These are phyloP conservation scores for Tretioscincus oriximinensis DNA, from an alignment of 2,113 vertebrate genomes.

Conservation along the genomic window DNA sequence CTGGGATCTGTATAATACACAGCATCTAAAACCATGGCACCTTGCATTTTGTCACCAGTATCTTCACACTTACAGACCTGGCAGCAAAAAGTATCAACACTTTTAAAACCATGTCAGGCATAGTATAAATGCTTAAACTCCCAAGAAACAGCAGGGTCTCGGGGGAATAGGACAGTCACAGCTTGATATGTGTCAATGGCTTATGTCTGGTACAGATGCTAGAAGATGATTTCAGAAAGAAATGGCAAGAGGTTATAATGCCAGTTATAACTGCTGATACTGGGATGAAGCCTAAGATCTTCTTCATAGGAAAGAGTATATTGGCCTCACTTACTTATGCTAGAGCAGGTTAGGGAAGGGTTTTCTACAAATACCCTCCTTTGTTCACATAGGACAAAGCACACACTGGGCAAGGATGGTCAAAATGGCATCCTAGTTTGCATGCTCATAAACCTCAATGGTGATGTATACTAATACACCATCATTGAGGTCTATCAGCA, in stretches of 20 bases:
- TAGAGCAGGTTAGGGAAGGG: too few relatives aligned
- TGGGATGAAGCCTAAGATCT: not conserved
- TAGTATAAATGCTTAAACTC: not conserved
- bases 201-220: not conserved
- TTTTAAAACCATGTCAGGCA: not conserved
- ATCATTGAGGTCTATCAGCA: too few relatives aligned
- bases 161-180: not conserved
- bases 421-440: too few relatives aligned
- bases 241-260: not conserved
- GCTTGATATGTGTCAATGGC: not conserved
- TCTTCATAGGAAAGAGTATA: too few relatives aligned
- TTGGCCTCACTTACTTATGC: too few relatives aligned
- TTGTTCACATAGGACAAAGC: too few relatives aligned
- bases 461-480: too few relatives aligned
- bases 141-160: not conserved
- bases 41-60: slow-evolving; percentile 4
- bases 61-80: slow-evolving; percentile 8
- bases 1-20: not conserved
- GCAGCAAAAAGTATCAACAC: slow-evolving; percentile 19
- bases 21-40: not conserved
- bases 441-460: too few relatives aligned
- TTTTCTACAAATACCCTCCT: too few relatives aligned
- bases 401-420: too few relatives aligned
- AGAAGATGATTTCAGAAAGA: not conserved
- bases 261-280: not conserved